Base-by-base conservation (phyloP, 2,888 invertebrate genomes). In the Archaeoteleia sp. region DNA sequence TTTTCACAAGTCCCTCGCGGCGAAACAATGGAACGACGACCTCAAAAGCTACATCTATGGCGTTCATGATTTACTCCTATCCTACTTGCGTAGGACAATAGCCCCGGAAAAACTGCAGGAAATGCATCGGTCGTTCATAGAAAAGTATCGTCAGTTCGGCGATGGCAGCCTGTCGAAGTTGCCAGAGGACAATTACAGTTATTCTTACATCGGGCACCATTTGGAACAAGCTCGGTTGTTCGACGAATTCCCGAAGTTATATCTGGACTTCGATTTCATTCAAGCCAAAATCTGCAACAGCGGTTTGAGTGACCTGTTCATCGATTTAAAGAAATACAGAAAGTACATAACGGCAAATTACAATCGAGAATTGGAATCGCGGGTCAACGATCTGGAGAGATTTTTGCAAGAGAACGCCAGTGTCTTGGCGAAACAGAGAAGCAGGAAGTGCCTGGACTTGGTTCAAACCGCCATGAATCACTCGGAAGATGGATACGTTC, bases 181-280 rank as follows among this genome's bases (percentile, higher is more conserved):
- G 10, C 89, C 90, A 0, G 88, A 91, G 67, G 93, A 93, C 77
- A 91, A 91, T 40, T 93, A 93, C 76, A 91, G 92, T 74, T 90
- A 90, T 7, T 91, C 89, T 25, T 92, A 91, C 76, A 88, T 93
- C 43, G 93, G 92, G 0, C 90, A 92, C 77, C 93, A 93, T 82
- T 86, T 93, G 58, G 86, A 88, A 58, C 84, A 88, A 71, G 90
- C 91, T 1, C 82, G 86, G 17, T 74, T 85, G 71, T 88, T 86
- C 82, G 80, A 85, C 4, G 85, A 89, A 69, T 92, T 93, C 79
- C 86, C 87, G 15, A 84, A 85, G 20, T 80, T 92, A 66, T 93
- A 89, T 81, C 86, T 91, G 29, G 87, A 93, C 86, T 87, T 93
- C 62, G 88, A 88, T 74, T 93, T 93, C 82, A 86, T 93, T 51